Conservation (phyloP, 2,888 invertebrate species). For the Euplexia lucipara region DNA sequence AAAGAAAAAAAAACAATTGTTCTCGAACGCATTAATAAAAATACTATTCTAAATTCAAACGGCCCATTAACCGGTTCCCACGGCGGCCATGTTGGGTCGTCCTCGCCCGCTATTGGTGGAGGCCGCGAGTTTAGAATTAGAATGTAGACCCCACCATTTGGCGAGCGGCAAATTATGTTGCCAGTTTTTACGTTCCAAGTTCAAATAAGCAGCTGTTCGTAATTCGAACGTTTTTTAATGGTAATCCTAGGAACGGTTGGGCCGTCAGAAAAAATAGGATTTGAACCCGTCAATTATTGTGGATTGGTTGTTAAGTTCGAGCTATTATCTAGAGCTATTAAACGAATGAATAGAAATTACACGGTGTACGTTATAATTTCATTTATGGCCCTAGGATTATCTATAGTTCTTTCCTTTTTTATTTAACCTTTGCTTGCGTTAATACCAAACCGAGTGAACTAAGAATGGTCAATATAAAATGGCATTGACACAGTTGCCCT, state of each 20-base stretch:
- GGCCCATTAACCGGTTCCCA: slow-evolving; percentile 90
- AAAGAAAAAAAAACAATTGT: slow-evolving; percentile 82
- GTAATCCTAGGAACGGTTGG: slow-evolving; percentile 61
- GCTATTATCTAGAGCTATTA: slow-evolving; percentile 50
- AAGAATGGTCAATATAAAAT: slow-evolving; percentile 45
- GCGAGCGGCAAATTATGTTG: slow-evolving; percentile 89
- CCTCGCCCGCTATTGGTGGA: slow-evolving; percentile 90
- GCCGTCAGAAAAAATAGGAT: slow-evolving; percentile 67
- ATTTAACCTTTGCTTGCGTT: slow-evolving; percentile 47
- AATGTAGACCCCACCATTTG: slow-evolving; percentile 91
- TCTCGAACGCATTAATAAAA: slow-evolving; percentile 87
- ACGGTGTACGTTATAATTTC: slow-evolving; percentile 40
- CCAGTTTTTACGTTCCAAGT: slow-evolving; percentile 83
- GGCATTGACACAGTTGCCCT: slow-evolving; percentile 61
- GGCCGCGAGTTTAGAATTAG: slow-evolving; percentile 90
- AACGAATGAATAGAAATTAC: slow-evolving; percentile 40
- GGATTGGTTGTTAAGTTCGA: slow-evolving; percentile 51
- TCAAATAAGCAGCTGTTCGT: slow-evolving; percentile 86
- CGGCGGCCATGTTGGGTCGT: slow-evolving; percentile 90
- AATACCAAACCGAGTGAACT: slow-evolving; percentile 47
- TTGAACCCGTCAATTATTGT: slow-evolving; percentile 64
- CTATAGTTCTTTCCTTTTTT: slow-evolving; percentile 48
- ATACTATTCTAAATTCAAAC: slow-evolving; percentile 91
- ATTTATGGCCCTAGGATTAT: slow-evolving; percentile 30
- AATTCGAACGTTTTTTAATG: slow-evolving; percentile 63